A percentile compares a stretch with the other conserved stretches of the same genome.
Evolutionary conservation across 2,113 vertebrate genomes (phyloP).

Genomic region (Leiothrix lutea): DNA sequence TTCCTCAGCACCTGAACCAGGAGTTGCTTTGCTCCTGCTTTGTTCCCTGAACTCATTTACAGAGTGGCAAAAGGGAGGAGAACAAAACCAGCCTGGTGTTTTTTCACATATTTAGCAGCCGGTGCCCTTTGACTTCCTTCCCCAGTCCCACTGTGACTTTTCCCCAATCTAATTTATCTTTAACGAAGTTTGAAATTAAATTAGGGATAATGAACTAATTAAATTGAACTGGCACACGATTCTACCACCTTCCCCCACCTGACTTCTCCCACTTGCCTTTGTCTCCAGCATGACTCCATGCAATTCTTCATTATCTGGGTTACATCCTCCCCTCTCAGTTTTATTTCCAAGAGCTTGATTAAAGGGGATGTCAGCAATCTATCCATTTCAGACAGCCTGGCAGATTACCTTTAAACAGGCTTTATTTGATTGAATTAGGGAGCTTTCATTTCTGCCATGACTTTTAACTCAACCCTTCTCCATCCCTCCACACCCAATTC

Average conservation of each 20-base stretch:
- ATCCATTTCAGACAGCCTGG: constrained; percentile 10
- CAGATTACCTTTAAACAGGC: constrained; percentile 18
- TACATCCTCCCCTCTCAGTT: constrained; percentile 14
- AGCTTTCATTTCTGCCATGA: neutral
- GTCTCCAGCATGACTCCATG: constrained; percentile 36
- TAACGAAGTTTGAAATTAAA: constrained; percentile 66
- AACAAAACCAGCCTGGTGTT: neutral
- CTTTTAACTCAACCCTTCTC: neutral
- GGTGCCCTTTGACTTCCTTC: constrained; percentile 38
- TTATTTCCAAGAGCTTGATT: constrained; percentile 52
- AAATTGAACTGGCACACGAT: constrained; percentile 31
- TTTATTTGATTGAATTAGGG: constrained; percentile 11
- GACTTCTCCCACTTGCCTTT: constrained; percentile 22
- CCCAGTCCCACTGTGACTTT: constrained; percentile 26
- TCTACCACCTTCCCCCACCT: constrained; percentile 29
- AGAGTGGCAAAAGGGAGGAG: neutral
- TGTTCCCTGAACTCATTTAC: neutral
- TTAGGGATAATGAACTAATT: constrained; percentile 71
- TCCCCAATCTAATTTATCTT: constrained; percentile 47
- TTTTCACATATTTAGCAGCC: neutral
- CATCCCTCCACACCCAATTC: neutral
- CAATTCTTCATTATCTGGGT: constrained; percentile 50
- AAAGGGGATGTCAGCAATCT: constrained; percentile 50
- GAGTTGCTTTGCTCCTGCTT: neutral
- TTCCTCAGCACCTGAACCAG: neutral